Evolutionary conservation across 1,140 invertebrate genomes (phyloP), one percentile per base, ranked within the genome.

Genomic region (Plodia interpunctella): DNA sequence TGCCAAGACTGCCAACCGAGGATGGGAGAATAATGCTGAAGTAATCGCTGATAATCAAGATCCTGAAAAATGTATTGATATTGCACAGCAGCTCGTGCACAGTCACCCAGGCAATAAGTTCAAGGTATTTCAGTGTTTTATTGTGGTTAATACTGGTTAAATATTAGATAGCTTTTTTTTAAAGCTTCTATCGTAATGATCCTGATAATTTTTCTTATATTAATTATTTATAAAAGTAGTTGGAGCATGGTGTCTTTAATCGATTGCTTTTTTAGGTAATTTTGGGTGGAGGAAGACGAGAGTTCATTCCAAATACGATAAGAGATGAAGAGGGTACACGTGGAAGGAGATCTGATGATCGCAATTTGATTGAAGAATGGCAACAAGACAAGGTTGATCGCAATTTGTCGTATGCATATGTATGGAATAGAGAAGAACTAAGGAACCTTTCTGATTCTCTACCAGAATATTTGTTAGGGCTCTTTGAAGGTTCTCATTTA

Each of bases 251-350:
- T 55, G 17, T 55, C 35, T 9, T 57, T 3, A 25, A 25, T 25
- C 21, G 49, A 54, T 30, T 51, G 38, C 17, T 49, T 32, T 63
- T 49, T 11, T 66, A 91, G 92, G 93, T 95, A 8, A 85, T 95
- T 1, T 75, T 95, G 4, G 94, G 94, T 0, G 94, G 95, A 5
- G 95, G 91, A 89, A 55, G 96, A 93, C 78, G 95, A 94, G 72
- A 90, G 91, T 68, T 96, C 94, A 35, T 75, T 15, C 72, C 74
- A 49, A 19, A 18, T 5, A 53, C n/a, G 0, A 20, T 17, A 6
- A 49, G 44, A n/a, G 60, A 51, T 17, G 49, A 51, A 20, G 49
- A 51, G 20, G 49, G 49, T 8, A 51, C 49, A 10, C 17, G 10
- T 17, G 49, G 49, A n/a, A 51, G 20, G 10, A 51, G 49, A 20